Conservation (phyloP, 2,888 invertebrate genomes). For the Leptinotarsa tumamoca region DNA sequence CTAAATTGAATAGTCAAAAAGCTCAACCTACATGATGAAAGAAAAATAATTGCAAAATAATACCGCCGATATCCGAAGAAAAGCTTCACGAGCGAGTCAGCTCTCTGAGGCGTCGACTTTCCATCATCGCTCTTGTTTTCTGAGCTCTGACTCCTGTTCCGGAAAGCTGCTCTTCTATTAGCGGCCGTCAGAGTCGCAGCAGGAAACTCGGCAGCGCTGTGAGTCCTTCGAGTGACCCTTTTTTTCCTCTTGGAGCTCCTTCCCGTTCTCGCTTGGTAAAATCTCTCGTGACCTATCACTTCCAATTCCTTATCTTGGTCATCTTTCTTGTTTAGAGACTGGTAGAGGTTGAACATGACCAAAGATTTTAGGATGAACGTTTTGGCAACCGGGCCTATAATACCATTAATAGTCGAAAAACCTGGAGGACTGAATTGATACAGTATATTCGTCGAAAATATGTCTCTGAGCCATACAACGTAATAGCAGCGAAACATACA, state of each 20-base stretch:
- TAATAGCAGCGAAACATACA: no score
- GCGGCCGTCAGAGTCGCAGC: constrained; percentile 74
- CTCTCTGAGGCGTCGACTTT: constrained; percentile 71
- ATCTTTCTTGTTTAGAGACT: constrained; percentile 74
- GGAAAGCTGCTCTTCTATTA: constrained; percentile 72
- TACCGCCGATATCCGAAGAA: constrained; percentile 69
- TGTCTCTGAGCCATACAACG: no score
- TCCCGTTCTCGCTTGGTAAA: constrained; percentile 77
- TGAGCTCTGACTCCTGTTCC: constrained; percentile 75
- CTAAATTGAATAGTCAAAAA: neutral
- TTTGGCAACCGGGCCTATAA: neutral
- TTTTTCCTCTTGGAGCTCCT: constrained; percentile 67
- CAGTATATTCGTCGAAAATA: no score
- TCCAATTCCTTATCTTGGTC: constrained; percentile 70
- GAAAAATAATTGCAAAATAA: neutral
- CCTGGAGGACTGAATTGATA: no score
- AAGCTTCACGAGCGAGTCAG: constrained; percentile 81
- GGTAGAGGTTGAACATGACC: constrained; percentile 82
- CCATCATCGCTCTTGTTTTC: constrained; percentile 72
- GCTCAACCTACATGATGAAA: neutral
- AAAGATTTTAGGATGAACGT: constrained; percentile 6
- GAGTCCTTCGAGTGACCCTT: constrained; percentile 73
- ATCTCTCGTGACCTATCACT: constrained; percentile 85
- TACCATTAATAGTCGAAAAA: no score
- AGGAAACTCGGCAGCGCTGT: constrained; percentile 78